These are phyloP conservation scores for Myxocyprinus asiaticus DNA, from an alignment of 2,113 vertebrate genomes.

Conservation along the genomic window DNA sequence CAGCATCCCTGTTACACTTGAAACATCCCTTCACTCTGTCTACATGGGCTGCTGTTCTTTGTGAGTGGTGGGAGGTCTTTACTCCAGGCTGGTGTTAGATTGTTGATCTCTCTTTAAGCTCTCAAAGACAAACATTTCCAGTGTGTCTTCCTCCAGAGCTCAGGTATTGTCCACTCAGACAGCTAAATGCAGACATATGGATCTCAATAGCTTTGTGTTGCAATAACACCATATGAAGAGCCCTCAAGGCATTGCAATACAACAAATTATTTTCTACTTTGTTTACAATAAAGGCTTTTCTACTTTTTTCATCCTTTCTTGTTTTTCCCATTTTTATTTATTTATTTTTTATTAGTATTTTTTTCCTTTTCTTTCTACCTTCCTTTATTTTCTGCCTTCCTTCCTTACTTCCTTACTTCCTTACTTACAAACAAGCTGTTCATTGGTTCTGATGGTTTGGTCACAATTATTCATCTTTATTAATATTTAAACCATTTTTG, in stretches of 20 bases:
- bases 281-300: no score
- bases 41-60: slow-evolving; percentile 4
- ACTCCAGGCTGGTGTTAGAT: slow-evolving; percentile 6
- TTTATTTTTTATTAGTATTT: no score
- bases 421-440: no score
- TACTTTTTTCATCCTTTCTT: no score
- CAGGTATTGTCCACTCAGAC: slow-evolving; percentile 25
- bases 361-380: no score
- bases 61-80: neutral
- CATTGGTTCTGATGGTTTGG: no score
- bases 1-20: neutral
- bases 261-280: neutral
- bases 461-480: no score
- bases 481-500: no score
- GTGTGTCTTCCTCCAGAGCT: slow-evolving; percentile 20
- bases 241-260: neutral
- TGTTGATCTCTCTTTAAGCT: slow-evolving; percentile 29
- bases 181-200: slow-evolving; percentile 46
- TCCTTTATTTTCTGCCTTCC: no score
- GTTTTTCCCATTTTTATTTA: no score
- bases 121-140: slow-evolving; percentile 11
- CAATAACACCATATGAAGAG: slow-evolving; percentile 13
- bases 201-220: slow-evolving; percentile 10
- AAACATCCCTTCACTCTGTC: neutral
- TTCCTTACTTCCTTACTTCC: no score